These are phyloP conservation scores for Leptestheria dahalacensis DNA, from an alignment of 1,140 invertebrate genomes.

Conservation along the genomic window DNA sequence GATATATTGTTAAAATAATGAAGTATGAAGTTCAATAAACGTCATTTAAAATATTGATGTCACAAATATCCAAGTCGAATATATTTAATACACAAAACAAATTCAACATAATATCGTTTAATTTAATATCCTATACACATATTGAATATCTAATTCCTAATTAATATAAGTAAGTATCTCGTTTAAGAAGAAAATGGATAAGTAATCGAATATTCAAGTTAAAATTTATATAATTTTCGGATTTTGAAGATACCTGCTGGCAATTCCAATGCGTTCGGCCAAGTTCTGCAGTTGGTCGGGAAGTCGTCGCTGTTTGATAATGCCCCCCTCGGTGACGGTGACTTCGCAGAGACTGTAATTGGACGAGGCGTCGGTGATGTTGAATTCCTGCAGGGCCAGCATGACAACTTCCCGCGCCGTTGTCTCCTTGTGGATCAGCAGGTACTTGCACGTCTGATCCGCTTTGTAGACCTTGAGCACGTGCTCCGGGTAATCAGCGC, in stretches of 20 bases:
- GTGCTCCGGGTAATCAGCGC: conserved; percentile 85
- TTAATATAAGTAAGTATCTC: no score
- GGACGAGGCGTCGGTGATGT: conserved; percentile 80
- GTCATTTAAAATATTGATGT: no score
- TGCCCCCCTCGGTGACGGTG: conserved; percentile 78
- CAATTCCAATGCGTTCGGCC: conserved; percentile 81
- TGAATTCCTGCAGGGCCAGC: conserved; percentile 90
- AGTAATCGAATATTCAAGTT: no score
- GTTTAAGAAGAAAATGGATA: not conserved
- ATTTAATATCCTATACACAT: no score
- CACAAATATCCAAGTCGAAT: no score
- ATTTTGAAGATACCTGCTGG: no score
- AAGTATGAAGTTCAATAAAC: not conserved
- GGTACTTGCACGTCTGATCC: conserved; percentile 94
- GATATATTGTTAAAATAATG: not conserved
- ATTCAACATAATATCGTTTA: no score
- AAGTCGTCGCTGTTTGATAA: conserved; percentile 88
- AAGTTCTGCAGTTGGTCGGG: conserved; percentile 90
- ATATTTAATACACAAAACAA: no score
- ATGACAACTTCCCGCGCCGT: conserved; percentile 96
- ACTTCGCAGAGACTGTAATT: conserved; percentile 92
- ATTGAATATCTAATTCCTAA: no score
- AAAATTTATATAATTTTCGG: no score
- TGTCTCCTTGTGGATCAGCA: conserved; percentile 94
- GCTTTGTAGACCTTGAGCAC: conserved; percentile 87